Conservation (phyloP, 2,888 invertebrate species). For the Caenorhabditis becei region DNA sequence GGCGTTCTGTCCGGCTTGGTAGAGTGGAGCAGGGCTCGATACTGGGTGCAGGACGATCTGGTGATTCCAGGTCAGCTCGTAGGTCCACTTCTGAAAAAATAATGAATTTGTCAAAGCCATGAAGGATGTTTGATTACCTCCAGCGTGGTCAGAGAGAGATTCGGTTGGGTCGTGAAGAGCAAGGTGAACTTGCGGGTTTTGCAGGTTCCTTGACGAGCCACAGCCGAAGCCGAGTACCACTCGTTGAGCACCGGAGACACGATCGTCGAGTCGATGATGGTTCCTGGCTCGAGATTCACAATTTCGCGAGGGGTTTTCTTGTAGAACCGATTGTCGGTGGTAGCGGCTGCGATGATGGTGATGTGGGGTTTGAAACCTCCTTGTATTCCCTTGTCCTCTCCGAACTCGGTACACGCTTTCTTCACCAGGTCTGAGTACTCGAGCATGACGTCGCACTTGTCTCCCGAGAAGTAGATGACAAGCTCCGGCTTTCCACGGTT, state of each 20-base stretch:
- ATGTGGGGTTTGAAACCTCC: slow-evolving; percentile 8
- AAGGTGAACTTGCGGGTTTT: slow-evolving; percentile 55
- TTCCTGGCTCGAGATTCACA: slow-evolving; percentile 58
- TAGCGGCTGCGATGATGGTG: slow-evolving; percentile 22
- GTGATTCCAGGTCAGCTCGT: slow-evolving; percentile 45
- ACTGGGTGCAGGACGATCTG: slow-evolving; percentile 55
- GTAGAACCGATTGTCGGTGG: slow-evolving; percentile 19
- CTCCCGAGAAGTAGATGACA: slow-evolving; percentile 43
- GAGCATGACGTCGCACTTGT: background rate
- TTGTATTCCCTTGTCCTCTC: too few relatives aligned
- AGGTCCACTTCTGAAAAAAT: slow-evolving; percentile 42
- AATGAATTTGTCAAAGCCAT: too few relatives aligned
- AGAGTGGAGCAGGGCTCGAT: slow-evolving; percentile 52
- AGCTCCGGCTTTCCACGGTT: slow-evolving; percentile 3
- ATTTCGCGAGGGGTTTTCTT: background rate
- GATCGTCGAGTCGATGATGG: slow-evolving; percentile 55
- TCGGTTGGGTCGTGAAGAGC: slow-evolving; percentile 13
- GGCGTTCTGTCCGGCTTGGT: slow-evolving; percentile 43
- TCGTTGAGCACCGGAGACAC: slow-evolving; percentile 48
- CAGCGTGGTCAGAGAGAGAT: background rate
- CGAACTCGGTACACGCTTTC: background rate
- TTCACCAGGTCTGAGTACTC: background rate
- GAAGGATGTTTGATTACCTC: background rate
- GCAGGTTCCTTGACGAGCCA: slow-evolving; percentile 61
- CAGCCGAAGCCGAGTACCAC: slow-evolving; percentile 53